Evolutionary conservation across 2,888 invertebrate genomes (phyloP).

Genomic region (Mystacides longicornis): DNA sequence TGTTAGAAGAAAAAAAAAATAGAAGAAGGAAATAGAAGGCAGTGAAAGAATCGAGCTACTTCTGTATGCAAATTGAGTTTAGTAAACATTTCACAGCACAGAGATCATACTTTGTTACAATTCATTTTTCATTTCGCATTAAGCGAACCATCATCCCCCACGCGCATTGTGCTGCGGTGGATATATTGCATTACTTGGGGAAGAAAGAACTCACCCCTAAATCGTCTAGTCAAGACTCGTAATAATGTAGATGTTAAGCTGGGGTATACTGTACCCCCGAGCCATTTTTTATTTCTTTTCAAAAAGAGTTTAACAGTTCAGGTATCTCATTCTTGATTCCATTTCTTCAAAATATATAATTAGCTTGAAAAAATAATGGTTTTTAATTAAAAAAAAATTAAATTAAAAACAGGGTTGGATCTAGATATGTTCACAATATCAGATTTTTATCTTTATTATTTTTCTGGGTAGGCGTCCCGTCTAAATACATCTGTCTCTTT

Average conservation of each 20-base stretch:
- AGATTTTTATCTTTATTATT: background rate
- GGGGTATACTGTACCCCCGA: background rate
- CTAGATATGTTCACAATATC: background rate
- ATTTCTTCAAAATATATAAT: no score
- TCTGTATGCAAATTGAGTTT: background rate
- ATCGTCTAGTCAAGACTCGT: background rate
- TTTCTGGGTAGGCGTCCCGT: background rate
- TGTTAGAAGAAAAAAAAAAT: background rate
- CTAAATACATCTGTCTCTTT: background rate
- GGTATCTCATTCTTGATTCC: no score
- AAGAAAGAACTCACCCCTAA: background rate
- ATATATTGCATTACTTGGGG: background rate
- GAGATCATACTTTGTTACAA: background rate
- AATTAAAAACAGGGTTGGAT: background rate
- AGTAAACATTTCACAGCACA: background rate
- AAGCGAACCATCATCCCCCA: background rate
- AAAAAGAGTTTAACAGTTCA: background rate
- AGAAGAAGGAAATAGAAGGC: background rate
- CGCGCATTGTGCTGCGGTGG: background rate
- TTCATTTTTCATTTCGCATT: constrained; percentile 1
- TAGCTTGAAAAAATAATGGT: background rate
- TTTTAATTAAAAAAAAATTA: background rate
- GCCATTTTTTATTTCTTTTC: background rate
- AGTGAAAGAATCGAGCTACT: background rate
- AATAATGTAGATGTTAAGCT: background rate